Conservation (phyloP, 2,113 vertebrate species). For the Myrmecophaga tridactyla region DNA sequence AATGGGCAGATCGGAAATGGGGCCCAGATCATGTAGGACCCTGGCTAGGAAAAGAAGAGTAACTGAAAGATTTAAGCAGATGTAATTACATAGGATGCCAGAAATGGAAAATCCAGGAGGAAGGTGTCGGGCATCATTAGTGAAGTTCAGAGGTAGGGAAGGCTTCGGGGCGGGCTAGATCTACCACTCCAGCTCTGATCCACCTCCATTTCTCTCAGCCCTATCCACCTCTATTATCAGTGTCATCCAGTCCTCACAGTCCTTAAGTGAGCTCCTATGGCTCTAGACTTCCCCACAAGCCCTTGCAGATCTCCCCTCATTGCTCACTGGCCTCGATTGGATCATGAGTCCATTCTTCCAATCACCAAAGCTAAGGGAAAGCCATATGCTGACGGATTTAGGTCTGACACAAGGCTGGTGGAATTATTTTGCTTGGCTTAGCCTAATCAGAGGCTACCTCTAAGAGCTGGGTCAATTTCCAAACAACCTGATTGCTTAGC, state of each 20-base stretch:
- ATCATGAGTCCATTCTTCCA: constrained; percentile 4
- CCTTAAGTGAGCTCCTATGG: neutral
- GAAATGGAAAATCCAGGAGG: neutral
- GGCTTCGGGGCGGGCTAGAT: neutral
- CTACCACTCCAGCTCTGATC: neutral
- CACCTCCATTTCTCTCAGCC: neutral
- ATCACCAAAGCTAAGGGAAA: constrained; percentile 24
- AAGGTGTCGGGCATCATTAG: neutral
- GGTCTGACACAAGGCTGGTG: constrained; percentile 37
- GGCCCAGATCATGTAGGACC: neutral
- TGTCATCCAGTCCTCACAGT: neutral
- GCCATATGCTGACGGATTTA: constrained; percentile 19
- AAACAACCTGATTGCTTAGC: constrained; percentile 32
- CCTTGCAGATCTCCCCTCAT: neutral
- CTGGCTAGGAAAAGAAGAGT: neutral
- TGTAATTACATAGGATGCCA: neutral
- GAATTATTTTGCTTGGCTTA: constrained; percentile 60
- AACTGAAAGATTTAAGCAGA: neutral
- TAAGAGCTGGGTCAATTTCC: constrained; percentile 58
- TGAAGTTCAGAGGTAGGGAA: neutral
- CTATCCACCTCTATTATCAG: neutral
- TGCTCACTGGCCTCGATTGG: neutral
- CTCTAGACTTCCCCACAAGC: neutral
- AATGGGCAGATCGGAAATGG: neutral
- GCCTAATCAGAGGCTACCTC: constrained; percentile 13